Evolutionary conservation across 2,113 vertebrate genomes (phyloP).

Genomic region (Syngnathus scovelli): DNA sequence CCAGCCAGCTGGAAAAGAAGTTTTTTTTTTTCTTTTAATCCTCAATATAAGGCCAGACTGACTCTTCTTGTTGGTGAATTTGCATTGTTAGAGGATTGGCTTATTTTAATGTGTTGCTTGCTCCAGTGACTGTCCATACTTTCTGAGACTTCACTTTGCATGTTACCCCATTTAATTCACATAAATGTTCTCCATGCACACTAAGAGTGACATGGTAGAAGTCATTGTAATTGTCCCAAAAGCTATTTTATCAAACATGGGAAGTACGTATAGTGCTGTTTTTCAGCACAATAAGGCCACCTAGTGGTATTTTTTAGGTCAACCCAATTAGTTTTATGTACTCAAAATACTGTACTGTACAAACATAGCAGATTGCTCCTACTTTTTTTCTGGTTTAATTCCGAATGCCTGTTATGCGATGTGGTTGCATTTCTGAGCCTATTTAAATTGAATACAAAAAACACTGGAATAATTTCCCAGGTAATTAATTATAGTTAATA

Average conservation of each 20-base stretch:
- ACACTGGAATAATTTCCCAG: no score
- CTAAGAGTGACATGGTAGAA: neutral
- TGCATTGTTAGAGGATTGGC: constrained; percentile 53
- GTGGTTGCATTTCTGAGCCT: constrained; percentile 1
- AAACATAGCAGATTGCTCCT: neutral
- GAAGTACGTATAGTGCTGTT: neutral
- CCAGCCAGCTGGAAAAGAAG: constrained; percentile 59
- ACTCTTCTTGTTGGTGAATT: constrained; percentile 53
- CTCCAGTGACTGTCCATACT: constrained; percentile 13
- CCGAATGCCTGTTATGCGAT: neutral
- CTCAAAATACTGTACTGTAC: neutral
- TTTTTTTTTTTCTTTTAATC: constrained; percentile 27
- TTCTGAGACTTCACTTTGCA: constrained; percentile 1
- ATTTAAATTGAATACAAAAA: neutral
- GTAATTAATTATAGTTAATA: neutral
- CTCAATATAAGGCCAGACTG: constrained; percentile 55
- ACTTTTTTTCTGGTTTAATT: neutral
- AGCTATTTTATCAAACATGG: constrained; percentile 1
- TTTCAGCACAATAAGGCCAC: constrained; percentile 50
- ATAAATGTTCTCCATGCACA: constrained; percentile 1
- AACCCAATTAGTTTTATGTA: constrained; percentile 2
- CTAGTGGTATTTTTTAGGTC: constrained; percentile 43
- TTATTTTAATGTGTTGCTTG: constrained; percentile 43
- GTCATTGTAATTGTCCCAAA: neutral
- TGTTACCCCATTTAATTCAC: constrained; percentile 8